phyloP scores from a whole-genome alignment of 23 tunicate species.

The Clavelina lepadiformis region DNA sequence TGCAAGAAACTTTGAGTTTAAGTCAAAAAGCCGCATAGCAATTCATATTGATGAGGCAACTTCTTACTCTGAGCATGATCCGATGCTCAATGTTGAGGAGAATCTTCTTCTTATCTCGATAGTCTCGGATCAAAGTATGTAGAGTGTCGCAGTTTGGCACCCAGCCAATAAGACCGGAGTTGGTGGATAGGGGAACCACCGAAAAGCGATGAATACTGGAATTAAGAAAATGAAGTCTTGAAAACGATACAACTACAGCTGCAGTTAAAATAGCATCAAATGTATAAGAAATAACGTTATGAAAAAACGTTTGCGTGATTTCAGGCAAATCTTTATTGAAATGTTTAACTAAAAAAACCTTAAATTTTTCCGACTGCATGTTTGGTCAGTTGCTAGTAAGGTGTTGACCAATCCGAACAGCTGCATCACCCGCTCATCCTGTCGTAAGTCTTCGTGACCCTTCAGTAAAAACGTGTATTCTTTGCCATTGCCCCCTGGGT shows the following conservation, averaged over 20 bases:
- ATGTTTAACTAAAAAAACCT: slow-evolving; percentile 25
- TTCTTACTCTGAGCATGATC: slow-evolving; percentile 69
- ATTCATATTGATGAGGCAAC: too few relatives aligned
- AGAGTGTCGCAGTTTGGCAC: slow-evolving; percentile 95
- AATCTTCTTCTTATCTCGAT: slow-evolving; percentile 88
- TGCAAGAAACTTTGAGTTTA: too few relatives aligned
- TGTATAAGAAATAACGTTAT: too few relatives aligned
- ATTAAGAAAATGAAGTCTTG: too few relatives aligned
- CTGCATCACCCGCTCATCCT: slow-evolving; percentile 99
- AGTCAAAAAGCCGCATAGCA: too few relatives aligned
- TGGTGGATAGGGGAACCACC: slow-evolving; percentile 89
- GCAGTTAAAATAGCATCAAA: not conserved
- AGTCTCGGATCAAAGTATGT: slow-evolving; percentile 80
- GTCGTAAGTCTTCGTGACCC: slow-evolving; percentile 95
- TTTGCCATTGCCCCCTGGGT: slow-evolving; percentile 90
- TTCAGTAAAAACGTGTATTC: slow-evolving; percentile 87
- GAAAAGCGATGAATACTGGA: slow-evolving; percentile 79
- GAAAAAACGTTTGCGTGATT: too few relatives aligned
- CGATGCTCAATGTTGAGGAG: slow-evolving; percentile 88
- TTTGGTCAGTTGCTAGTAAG: slow-evolving; percentile 65
- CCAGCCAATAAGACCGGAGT: slow-evolving; percentile 96
- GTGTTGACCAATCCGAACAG: slow-evolving; percentile 94
- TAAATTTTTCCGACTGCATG: slow-evolving; percentile 78
- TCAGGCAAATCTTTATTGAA: too few relatives aligned
- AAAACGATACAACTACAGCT: not conserved